Percentiles rank a stretch among this genome's conserved stretches.
These are phyloP conservation scores for Brachyalestes nurse DNA, from an alignment of 2,797 vertebrate genomes.

Conservation along the genomic window DNA sequence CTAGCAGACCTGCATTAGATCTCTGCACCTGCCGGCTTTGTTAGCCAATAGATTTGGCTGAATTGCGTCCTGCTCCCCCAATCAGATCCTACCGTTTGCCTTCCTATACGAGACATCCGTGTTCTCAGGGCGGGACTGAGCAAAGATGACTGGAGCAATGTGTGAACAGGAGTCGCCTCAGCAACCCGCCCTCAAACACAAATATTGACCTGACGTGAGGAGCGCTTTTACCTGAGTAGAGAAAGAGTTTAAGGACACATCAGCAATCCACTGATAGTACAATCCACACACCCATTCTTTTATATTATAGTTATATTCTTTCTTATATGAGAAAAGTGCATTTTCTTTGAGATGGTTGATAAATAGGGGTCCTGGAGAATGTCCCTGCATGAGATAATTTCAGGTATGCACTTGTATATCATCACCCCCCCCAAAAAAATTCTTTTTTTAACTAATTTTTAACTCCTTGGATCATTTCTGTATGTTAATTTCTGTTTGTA, in stretches of 20 bases:
- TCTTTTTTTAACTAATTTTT: too few species aligned
- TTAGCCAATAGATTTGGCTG: neutral
- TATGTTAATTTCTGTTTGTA: too few species aligned
- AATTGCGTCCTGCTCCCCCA: slow-evolving; percentile 30
- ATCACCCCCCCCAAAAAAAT: too few species aligned
- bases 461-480: too few species aligned
- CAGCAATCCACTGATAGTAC: slow-evolving; percentile 61
- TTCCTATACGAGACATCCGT: slow-evolving; percentile 68
- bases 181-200: slow-evolving; percentile 64
- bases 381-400: too few species aligned
- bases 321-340: neutral
- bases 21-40: slow-evolving; percentile 7
- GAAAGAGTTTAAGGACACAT: slow-evolving; percentile 71
- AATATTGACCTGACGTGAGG: slow-evolving; percentile 77
- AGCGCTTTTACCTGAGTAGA: slow-evolving; percentile 46
- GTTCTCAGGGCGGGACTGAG: slow-evolving; percentile 71
- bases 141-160: slow-evolving; percentile 63
- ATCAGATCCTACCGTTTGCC: slow-evolving; percentile 34
- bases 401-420: too few species aligned
- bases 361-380: neutral
- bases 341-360: neutral
- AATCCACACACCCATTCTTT: slow-evolving; percentile 15
- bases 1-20: neutral
- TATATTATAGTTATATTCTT: too few species aligned
- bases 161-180: slow-evolving; percentile 65